These are phyloP conservation scores for Alexandromys fortis DNA, from an alignment of 2,113 vertebrate genomes.

Conservation along the genomic window DNA sequence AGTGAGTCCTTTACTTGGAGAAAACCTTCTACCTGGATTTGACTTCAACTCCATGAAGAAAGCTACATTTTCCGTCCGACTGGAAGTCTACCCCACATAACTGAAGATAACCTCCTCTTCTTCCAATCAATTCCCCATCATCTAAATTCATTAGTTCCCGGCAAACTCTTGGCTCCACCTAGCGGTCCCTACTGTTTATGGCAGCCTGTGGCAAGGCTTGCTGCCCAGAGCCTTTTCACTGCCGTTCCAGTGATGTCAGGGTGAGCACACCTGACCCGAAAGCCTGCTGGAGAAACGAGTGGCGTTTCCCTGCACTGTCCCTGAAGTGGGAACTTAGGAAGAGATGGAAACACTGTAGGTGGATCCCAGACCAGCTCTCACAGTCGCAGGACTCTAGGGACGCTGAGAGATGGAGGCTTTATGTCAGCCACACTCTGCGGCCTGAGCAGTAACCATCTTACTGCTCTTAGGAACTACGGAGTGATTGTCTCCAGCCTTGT, in stretches of 20 bases:
- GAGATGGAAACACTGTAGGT: background rate
- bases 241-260: background rate
- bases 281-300: background rate
- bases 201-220: background rate
- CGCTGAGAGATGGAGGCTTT: conserved; percentile 20
- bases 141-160: background rate
- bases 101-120: background rate
- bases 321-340: conserved; percentile 6
- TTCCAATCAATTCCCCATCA: background rate
- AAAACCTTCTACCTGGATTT: conserved; percentile 35
- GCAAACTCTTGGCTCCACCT: conserved; percentile 55
- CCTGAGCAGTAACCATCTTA: background rate
- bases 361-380: background rate
- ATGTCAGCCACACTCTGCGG: background rate
- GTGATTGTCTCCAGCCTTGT: too few species aligned
- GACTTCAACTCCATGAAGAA: conserved; percentile 35
- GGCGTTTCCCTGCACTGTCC: background rate
- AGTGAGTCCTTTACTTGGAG: conserved; percentile 12
- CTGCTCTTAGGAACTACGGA: background rate
- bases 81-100: conserved; percentile 28
- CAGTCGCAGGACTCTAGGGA: background rate
- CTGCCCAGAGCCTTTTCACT: background rate
- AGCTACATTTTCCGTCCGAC: conserved; percentile 56
- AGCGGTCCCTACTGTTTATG: conserved; percentile 5
- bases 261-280: background rate